Conservation (phyloP, 2,113 vertebrate species). For the Sardina pilchardus region DNA sequence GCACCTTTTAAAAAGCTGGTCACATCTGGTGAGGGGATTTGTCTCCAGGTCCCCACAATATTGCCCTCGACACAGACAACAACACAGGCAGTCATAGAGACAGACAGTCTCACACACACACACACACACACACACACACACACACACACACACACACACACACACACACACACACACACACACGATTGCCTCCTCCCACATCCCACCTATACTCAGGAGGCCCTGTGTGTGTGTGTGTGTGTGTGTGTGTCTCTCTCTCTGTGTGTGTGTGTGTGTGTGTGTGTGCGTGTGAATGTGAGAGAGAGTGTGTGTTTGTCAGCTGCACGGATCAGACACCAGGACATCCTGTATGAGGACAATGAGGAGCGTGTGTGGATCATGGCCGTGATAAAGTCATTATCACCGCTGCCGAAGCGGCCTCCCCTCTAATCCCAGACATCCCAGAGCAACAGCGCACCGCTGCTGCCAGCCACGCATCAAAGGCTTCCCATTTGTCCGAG, state of each 20-base stretch:
- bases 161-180: slow-evolving; percentile 38
- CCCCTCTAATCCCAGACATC: not conserved
- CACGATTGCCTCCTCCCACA: slow-evolving; percentile 14
- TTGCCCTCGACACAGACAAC: slow-evolving; percentile 5
- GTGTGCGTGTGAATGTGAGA: no score
- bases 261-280: not conserved
- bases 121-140: slow-evolving; percentile 7
- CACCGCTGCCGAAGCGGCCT: not conserved
- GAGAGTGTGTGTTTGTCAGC: not conserved
- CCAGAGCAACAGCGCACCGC: not conserved
- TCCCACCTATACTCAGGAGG: slow-evolving; percentile 17
- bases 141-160: slow-evolving; percentile 27
- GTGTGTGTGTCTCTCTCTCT: not conserved
- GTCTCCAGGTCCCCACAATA: slow-evolving; percentile 42
- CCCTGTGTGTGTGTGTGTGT: not conserved
- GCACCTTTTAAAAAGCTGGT: slow-evolving; percentile 59
- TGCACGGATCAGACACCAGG: slow-evolving; percentile 66
- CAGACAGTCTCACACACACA: not conserved
- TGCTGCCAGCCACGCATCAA: not conserved
- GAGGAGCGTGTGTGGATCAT: slow-evolving; percentile 24
- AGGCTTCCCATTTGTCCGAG: not conserved
- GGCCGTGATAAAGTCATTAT: slow-evolving; percentile 16
- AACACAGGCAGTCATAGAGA: not conserved
- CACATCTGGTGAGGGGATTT: slow-evolving; percentile 70
- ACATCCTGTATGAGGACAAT: slow-evolving; percentile 74